Percentiles rank a stretch among this genome's conserved stretches.
Conservation (phyloP, 2,113 vertebrate genomes). For the Bos taurus region ARS-UCD2.0 NC_037328.1:109937501-109938000, state of each 20-base stretch:
- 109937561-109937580: neutral
- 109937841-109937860: constrained; percentile 55
- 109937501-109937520: neutral
- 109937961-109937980: constrained; percentile 48
- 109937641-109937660: neutral
- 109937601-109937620: neutral
- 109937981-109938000: constrained; percentile 43
- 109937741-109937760: constrained; percentile 4
- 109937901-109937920: constrained; percentile 45
- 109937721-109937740: constrained; percentile 47
- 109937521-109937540: neutral
- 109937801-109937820: constrained; percentile 15
- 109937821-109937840: constrained; percentile 14
- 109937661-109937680: neutral
- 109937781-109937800: constrained; percentile 41
- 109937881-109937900: constrained; percentile 62
- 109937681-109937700: constrained; percentile 5
- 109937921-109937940: constrained; percentile 60
- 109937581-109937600: neutral
- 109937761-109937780: constrained; percentile 43
- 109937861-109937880: constrained; percentile 58
- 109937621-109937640: neutral
- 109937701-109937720: constrained; percentile 18
- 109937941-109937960: constrained; percentile 52
- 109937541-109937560: neutral